Base-by-base conservation (phyloP, 2,113 vertebrate genomes). In the Apus apus region DNA sequence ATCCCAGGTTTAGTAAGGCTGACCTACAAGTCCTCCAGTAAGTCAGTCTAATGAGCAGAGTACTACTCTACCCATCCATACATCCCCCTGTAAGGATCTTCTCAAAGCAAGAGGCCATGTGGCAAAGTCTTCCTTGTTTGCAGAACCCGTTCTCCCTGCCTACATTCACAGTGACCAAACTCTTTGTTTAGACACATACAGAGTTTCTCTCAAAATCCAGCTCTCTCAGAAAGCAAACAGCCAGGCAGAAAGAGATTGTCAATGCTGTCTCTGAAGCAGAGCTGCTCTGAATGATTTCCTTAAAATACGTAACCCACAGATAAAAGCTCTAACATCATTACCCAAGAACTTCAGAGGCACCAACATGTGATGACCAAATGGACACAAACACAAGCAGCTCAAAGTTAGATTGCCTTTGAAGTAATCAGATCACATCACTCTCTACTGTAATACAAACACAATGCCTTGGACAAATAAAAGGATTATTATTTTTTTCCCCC, bases 381-480 rank as follows among this genome's bases (percentile, higher is more conserved):
- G 65, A 43, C 89, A 87, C 19, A 77, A 72, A 89, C 45, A 84
- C 61, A 50, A 78, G 57, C 38, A 78, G 82, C 48, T 90, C 72
- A 30, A 91, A 92, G 79, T 85, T 56, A 85, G 85, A 84, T 64
- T 83, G 71, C 25, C 68, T 96, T 88, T 94, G 80, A 94, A 92
- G 83, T 90, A 92, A 96, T 85, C 70, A 51, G 73, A 96, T 95
- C 73, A 34, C 57, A 87, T 50, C 65, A 53, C 32, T 64, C 79
- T 87, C 85, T 85, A 75, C 72, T 81, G 72, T 54, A 86, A 93
- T 60, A 95, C 62, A 88, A 91, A 88, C 74, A 93, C 72, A 92
- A 90, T 64, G 57, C 90, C 80, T 87, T 68, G 40, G 94, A 93
- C 92, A 96, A 96, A 94, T 82, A 96, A 92, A 94, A 75, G 67